phyloP scores from a whole-genome alignment of 1,140 invertebrate genomes.

The Atta cephalotes region DNA sequence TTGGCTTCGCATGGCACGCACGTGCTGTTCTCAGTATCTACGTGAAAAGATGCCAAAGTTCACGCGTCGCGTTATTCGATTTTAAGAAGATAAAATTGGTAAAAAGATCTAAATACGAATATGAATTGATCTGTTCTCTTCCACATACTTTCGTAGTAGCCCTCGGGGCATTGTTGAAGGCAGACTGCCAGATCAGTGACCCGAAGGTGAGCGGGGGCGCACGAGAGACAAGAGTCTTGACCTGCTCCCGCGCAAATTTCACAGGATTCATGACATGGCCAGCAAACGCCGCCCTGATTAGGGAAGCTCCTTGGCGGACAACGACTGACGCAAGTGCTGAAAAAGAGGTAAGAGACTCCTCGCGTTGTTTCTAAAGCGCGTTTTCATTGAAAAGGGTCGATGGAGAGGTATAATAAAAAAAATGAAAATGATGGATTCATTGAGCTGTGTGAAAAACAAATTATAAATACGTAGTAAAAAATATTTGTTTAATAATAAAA shows the following conservation, averaged over 20 bases:
- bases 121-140: neutral
- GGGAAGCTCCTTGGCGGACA: constrained; percentile 93
- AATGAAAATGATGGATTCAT: neutral
- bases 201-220: constrained; percentile 92
- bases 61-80: neutral
- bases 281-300: constrained; percentile 92
- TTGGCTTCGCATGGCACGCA: constrained; percentile 93
- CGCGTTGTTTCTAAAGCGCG: constrained; percentile 36
- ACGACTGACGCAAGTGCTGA: constrained; percentile 91
- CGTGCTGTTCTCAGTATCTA: constrained; percentile 90
- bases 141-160: constrained; percentile 92
- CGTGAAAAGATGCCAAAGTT: neutral
- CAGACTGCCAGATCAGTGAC: constrained; percentile 93
- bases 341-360: constrained; percentile 65
- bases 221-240: constrained; percentile 93
- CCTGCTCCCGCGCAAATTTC: constrained; percentile 93
- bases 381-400: constrained; percentile 9
- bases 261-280: constrained; percentile 94
- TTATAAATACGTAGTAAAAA: neutral
- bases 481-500: neutral
- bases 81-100: neutral
- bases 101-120: neutral
- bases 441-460: neutral
- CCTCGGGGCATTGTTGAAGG: constrained; percentile 93
- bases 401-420: neutral